Conservation (phyloP, 2,888 invertebrate genomes). For the Philonicus albiceps region DNA sequence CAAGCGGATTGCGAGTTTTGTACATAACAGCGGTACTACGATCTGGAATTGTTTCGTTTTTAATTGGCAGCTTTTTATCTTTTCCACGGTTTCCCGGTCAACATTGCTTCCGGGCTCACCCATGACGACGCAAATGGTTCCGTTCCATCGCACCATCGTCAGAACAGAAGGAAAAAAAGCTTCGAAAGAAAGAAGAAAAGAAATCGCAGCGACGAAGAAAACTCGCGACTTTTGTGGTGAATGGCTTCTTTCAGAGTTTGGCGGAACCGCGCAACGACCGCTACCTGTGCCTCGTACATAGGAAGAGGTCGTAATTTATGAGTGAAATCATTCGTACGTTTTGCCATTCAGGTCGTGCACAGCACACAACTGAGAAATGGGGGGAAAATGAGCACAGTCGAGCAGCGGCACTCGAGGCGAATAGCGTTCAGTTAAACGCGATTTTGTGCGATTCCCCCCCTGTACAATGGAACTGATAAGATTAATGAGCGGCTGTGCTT, state of each 20-base stretch:
- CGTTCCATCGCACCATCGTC: neutral
- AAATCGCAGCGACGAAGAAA: neutral
- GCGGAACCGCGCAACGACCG: neutral
- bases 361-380: neutral
- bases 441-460: neutral
- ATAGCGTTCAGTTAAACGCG: neutral
- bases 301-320: conserved; percentile 26
- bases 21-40: neutral
- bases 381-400: conserved; percentile 19
- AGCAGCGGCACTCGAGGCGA: conserved; percentile 18
- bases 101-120: neutral
- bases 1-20: neutral
- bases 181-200: neutral
- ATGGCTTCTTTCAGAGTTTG: neutral
- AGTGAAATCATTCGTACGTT: conserved; percentile 3
- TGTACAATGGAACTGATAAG: neutral
- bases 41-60: neutral
- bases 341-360: conserved; percentile 3
- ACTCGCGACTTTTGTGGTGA: neutral
- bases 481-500: neutral
- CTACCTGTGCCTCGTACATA: neutral
- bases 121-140: neutral
- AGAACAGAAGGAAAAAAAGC: neutral
- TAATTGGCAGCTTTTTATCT: neutral
- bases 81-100: neutral